phyloP scores from a whole-genome alignment of 2,888 invertebrate genomes.

The Drosophila pegasa region DNA sequence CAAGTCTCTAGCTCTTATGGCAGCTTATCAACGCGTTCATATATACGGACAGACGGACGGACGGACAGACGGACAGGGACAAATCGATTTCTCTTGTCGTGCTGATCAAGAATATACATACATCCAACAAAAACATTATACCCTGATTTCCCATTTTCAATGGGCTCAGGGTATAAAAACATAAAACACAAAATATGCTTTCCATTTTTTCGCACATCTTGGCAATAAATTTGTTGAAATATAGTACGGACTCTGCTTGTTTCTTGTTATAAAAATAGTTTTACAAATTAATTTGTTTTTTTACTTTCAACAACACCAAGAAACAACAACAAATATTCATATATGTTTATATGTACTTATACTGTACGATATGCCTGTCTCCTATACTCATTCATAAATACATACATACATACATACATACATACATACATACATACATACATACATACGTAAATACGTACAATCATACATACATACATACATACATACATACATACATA shows the following conservation, averaged over 20 bases:
- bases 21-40: no score
- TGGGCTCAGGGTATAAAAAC: no score
- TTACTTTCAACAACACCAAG: conserved; percentile 47
- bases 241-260: conserved; percentile 35
- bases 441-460: no score
- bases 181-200: conserved; percentile 37
- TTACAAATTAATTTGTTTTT: conserved; percentile 64
- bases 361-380: conserved; percentile 13
- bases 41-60: no score
- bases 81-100: no score
- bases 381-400: no score
- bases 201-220: conserved; percentile 72
- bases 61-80: no score
- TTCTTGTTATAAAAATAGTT: conserved; percentile 72
- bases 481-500: background rate
- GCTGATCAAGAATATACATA: no score
- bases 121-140: no score
- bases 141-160: no score
- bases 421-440: background rate
- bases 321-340: conserved; percentile 14
- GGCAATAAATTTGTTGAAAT: conserved; percentile 65
- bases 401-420: background rate
- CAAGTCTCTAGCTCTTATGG: no score
- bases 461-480: background rate
- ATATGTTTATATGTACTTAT: conserved; percentile 19